Percentiles rank a stretch among this genome's conserved stretches.
Evolutionary conservation across 2,888 invertebrate species (phyloP).

Genomic region (Autographa pulchrina): DNA sequence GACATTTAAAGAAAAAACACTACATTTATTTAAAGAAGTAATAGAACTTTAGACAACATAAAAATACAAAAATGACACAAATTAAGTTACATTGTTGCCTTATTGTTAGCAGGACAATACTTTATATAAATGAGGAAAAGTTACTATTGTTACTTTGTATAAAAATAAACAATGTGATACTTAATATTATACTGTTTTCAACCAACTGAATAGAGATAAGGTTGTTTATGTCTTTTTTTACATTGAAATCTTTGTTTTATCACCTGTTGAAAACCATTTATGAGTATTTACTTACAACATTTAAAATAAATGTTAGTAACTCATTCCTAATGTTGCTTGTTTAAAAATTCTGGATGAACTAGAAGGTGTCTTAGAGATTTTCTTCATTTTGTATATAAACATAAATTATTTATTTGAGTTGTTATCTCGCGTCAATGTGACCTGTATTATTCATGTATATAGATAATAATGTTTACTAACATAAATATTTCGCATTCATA

Average conservation of each 20-base stretch:
- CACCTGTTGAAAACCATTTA: too few species aligned
- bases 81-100: neutral
- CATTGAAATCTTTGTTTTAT: neutral
- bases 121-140: neutral
- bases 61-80: too few species aligned
- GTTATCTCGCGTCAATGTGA: neutral
- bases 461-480: neutral
- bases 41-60: too few species aligned
- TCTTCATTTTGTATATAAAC: too few species aligned
- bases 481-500: neutral
- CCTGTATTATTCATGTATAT: neutral
- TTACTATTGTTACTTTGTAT: neutral
- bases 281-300: too few species aligned
- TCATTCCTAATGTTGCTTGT: too few species aligned
- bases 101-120: neutral
- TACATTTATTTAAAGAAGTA: too few species aligned
- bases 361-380: too few species aligned
- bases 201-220: neutral
- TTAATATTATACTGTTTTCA: neutral
- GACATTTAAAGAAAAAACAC: too few species aligned
- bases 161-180: conserved; percentile 1
- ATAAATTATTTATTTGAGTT: neutral
- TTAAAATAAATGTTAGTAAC: too few species aligned
- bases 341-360: too few species aligned
- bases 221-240: neutral